These are phyloP conservation scores for Zhuqinia jingwanae DNA, from an alignment of 2,888 invertebrate genomes.

Conservation along the genomic window DNA sequence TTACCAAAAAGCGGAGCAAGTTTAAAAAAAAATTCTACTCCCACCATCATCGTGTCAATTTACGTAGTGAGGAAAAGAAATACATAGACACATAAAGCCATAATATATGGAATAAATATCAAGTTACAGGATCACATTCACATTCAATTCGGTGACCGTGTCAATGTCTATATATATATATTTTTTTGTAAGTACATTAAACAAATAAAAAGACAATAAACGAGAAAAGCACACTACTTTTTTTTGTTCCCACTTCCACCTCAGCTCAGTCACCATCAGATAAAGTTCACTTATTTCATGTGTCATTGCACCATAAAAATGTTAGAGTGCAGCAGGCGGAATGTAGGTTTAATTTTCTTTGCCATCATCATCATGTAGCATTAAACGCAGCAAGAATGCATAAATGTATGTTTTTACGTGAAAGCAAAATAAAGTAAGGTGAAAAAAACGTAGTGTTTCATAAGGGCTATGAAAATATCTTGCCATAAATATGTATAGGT, in stretches of 20 bases:
- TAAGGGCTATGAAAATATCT: no score
- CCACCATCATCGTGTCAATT: not conserved
- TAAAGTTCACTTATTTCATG: conserved; percentile 61
- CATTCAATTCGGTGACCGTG: not conserved
- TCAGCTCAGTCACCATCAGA: conserved; percentile 47
- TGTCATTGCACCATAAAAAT: conserved; percentile 45
- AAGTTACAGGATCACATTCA: no score
- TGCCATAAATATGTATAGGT: no score
- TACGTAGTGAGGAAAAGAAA: not conserved
- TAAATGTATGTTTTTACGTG: no score
- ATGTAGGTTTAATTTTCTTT: no score
- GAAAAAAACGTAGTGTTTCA: no score
- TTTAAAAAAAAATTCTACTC: no score
- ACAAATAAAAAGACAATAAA: not conserved
- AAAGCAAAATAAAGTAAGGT: no score
- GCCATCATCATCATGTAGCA: not conserved
- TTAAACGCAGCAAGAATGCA: not conserved
- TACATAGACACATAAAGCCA: no score
- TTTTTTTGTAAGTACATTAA: not conserved
- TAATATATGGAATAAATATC: no score
- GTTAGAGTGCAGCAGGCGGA: no score
- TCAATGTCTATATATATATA: conserved; percentile 37
- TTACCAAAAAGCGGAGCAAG: no score
- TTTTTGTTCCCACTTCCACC: not conserved
- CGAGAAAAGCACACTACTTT: not conserved